Percentiles rank a stretch among this genome's conserved stretches.
Conservation (phyloP, 1,140 invertebrate species). For the Elymnias hypermnestra region DNA sequence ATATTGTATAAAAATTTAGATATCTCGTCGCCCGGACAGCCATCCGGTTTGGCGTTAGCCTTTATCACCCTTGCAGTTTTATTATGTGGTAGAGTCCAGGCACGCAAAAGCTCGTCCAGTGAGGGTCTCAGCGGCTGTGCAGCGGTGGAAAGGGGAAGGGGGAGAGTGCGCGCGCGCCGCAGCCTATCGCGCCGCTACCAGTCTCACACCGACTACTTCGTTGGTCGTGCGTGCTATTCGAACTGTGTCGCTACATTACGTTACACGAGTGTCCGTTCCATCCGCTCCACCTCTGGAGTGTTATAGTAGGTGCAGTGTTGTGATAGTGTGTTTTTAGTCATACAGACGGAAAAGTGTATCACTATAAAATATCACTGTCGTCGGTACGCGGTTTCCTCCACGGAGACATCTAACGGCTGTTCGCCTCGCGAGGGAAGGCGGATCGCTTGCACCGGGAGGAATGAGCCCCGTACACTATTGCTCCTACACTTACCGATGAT, state of each 20-base stretch:
- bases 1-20: background rate
- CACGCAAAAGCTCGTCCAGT: conserved; percentile 52
- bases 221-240: conserved; percentile 51
- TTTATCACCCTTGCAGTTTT: conserved; percentile 49
- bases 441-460: conserved; percentile 65
- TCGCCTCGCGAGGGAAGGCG: conserved; percentile 69
- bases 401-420: conserved; percentile 58
- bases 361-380: conserved; percentile 59
- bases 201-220: conserved; percentile 60
- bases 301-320: conserved; percentile 61
- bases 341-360: conserved; percentile 68
- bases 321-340: conserved; percentile 70
- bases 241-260: conserved; percentile 54
- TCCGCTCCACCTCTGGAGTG: conserved; percentile 54
- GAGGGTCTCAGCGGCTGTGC: conserved; percentile 24
- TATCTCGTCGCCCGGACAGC: conserved; percentile 5
- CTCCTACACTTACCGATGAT: conserved; percentile 71
- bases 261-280: conserved; percentile 54
- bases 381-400: conserved; percentile 46
- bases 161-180: conserved; percentile 36
- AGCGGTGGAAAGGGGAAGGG: conserved; percentile 24
- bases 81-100: conserved; percentile 44
- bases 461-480: conserved; percentile 69
- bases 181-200: conserved; percentile 49
- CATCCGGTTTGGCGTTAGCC: conserved; percentile 25